These are phyloP conservation scores for Araneus ventricosus DNA, from an alignment of 1,140 invertebrate species.

Conservation along the genomic window DNA sequence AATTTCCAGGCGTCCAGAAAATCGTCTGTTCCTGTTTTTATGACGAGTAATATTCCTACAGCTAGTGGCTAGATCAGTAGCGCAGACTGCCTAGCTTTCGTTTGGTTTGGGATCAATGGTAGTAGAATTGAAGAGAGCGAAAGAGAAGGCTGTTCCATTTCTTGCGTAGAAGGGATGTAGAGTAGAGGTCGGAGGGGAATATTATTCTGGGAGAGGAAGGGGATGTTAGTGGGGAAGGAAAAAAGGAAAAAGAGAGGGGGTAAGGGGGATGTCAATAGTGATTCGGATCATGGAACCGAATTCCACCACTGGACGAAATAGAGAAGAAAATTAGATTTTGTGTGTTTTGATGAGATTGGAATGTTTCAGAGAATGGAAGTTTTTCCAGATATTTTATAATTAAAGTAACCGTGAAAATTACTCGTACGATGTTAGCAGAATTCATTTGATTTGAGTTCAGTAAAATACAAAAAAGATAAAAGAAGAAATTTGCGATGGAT, in stretches of 20 bases:
- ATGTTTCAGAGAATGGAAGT: background rate
- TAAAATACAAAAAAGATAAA: too few species aligned
- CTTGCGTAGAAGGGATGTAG: background rate
- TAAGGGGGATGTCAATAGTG: background rate
- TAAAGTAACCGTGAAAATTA: background rate
- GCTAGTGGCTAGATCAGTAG: background rate
- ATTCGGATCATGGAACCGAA: conserved; percentile 1
- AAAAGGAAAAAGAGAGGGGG: background rate
- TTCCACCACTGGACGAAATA: background rate
- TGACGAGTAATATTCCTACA: background rate
- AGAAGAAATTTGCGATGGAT: too few species aligned
- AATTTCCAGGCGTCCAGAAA: background rate
- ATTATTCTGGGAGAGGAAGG: background rate
- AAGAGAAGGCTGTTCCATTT: conserved; percentile 26
- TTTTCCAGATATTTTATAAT: background rate
- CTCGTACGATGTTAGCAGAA: too few species aligned
- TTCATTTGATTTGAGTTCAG: too few species aligned
- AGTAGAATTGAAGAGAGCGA: conserved; percentile 14
- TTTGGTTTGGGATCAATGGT: conserved; percentile 11
- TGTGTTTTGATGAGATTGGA: background rate
- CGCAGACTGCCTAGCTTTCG: background rate
- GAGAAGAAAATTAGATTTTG: background rate
- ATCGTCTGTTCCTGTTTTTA: background rate
- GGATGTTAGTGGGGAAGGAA: background rate
- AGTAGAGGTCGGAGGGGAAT: background rate